Conservation (phyloP, 2,888 invertebrate species). For the Dryomyza anilis region DNA sequence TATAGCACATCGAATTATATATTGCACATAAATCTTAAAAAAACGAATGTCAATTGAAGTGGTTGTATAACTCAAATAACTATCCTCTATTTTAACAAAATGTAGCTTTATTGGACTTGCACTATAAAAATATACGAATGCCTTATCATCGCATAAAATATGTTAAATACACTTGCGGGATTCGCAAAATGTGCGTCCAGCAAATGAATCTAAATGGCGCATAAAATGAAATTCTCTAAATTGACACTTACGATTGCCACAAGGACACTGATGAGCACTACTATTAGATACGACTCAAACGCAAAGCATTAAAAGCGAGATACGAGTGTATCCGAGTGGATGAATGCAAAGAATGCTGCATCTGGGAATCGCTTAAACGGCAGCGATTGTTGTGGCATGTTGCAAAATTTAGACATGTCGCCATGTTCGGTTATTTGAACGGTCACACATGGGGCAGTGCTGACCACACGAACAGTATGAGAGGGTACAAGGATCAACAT, state of each 20-base stretch:
- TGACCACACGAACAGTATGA: neutral
- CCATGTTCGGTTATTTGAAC: neutral
- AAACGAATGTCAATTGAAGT: no score
- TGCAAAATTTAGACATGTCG: conserved; percentile 5
- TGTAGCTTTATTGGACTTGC: neutral
- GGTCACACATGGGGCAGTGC: neutral
- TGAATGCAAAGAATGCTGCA: conserved; percentile 1
- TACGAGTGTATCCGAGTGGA: no score
- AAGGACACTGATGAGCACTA: neutral
- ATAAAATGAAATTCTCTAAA: conserved; percentile 53
- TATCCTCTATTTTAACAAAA: no score
- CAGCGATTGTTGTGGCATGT: conserved; percentile 21
- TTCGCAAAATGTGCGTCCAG: neutral
- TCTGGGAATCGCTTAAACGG: conserved; percentile 3
- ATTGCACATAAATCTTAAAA: no score
- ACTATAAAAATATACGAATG: neutral
- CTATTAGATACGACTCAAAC: neutral
- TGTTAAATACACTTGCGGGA: conserved; percentile 15
- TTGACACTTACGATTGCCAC: conserved; percentile 51
- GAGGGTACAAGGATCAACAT: neutral
- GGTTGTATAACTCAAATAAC: no score
- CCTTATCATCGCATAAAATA: neutral
- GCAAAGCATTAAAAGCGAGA: neutral
- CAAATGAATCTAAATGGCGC: conserved; percentile 41
- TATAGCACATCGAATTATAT: no score